Evolutionary conservation across 2,113 vertebrate species (phyloP), one percentile per base, ranked within the genome.

Genomic region (Nothobranchius furzeri): DNA sequence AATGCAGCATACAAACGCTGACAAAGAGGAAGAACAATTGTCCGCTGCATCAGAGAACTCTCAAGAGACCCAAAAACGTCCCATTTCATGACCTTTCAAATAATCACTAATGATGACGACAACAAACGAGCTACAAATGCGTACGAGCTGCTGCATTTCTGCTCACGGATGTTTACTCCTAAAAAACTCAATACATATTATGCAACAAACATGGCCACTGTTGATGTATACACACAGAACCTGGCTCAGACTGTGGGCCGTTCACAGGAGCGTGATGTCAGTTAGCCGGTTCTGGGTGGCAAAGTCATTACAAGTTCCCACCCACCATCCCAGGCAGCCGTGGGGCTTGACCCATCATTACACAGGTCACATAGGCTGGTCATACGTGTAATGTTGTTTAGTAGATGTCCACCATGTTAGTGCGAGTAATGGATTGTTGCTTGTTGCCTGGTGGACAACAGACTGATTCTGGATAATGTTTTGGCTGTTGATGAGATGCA

Each of bases 251-350:
- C 25, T 43, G 64, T 25, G 24, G 3, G 7, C 24, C 58, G 35
- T 43, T 66, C 46, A 17, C 52, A 65, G 40, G 20, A 20, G 25
- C 24, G 47, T 72, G 78, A 82, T 43, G 47, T 70, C 69, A 76
- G 70, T 40, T 1, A 58, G 50, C 14, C 45, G 42, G 20, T 46
- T 59, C 37, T 73, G 58, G 55, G 46, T 58, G 58, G 25, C 30
- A 59, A 82, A 82, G 75, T 85, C 85, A 70, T 79, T 84, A 84
- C 0, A 30, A 30, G 13, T 45, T 76, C 53, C 60, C 54, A 53
- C 25, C 59, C 62, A 50, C 36, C 60, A 52, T 72, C 73, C 36
- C 53, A 1, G 70, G 83, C 81, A 45, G 40, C 35, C 47, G 3
- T 50, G 11, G 47, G 47, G 4, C 14, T 47, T 58, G 46, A 75